Evolutionary conservation across 2,113 vertebrate genomes (phyloP), one percentile per base, ranked within the genome.

Genomic region (Bombycilla garrulus): DNA sequence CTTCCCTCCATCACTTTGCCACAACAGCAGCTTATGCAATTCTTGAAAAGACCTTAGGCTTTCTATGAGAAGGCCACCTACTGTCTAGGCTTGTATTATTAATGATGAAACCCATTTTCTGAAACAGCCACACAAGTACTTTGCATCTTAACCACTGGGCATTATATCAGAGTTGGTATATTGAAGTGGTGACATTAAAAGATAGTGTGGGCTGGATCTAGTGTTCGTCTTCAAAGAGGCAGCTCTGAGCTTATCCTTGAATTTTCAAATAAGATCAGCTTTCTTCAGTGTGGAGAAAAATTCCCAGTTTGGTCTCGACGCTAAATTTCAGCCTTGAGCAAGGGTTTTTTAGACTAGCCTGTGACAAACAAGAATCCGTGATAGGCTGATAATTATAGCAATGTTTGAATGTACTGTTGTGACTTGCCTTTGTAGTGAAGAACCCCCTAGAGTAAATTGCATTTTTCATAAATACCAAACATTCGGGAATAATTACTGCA

Each of bases 401-500:
- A 48, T 94, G 82, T 78, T 92, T 94, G 67, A 93, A 81, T 53
- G 72, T 80, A 56, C 79, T 93, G 42, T 88, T 90, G 54, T 74
- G 56, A 57, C 60, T 86, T 93, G 74, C 40, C 51, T 97, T 90
- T 95, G 80, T 93, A 93, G 82, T 53, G 38, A 96, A 96, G 54
- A 69, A 88, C 70, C 28, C 92, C 69, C 72, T 53, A 50, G 77
- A 96, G 93, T 86, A 86, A 95, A 88, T 58, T 95, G 38, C 93
- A 86, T 94, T 95, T 96, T 96, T 94, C 67, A 92, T 90, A 93
- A 96, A 93, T 93, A 88, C n/a, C 77, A 81, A 90, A 93, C 69
- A 72, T 95, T 86, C 42, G n/a, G 69, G 56, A 78, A 81, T 93
- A 95, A 95, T 96, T 97, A 88, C 80, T 93, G 82, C 51, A 81